A percentile compares a stretch with the other conserved stretches of the same genome.
Evolutionary conservation across 37 sponge, comb jelly and placozoan species (phyloP).

Genomic region (Cliona cf. orientalis): DNA sequence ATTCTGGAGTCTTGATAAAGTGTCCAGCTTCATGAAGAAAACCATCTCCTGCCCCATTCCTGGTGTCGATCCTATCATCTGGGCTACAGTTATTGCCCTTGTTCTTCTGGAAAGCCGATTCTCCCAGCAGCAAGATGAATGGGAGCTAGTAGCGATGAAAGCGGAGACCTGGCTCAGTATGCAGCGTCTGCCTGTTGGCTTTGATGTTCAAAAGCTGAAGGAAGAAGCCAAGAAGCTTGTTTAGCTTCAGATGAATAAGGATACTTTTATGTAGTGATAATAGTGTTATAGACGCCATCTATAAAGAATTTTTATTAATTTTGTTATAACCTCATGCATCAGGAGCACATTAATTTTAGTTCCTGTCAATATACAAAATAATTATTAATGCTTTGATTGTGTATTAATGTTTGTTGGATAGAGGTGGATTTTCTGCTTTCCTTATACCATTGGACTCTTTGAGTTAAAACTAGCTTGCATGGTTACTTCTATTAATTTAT

Average conservation of each 20-base stretch:
- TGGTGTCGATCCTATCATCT: conserved; percentile 14
- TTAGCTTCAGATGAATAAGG: background rate
- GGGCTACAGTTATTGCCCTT: conserved; percentile 62
- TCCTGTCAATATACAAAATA: too few species aligned
- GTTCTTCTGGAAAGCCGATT: conserved; percentile 39
- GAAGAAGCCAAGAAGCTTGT: background rate
- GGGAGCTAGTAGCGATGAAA: conserved; percentile 81
- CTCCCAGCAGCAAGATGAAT: conserved; percentile 56
- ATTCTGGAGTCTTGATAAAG: conserved; percentile 36
- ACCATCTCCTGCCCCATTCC: background rate
- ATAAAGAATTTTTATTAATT: too few species aligned
- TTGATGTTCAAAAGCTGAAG: background rate
- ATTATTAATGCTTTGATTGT: too few species aligned
- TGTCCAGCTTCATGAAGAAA: conserved; percentile 18
- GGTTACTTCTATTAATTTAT: too few species aligned
- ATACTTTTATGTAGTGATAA: too few species aligned
- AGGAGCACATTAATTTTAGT: too few species aligned
- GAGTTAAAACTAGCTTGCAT: background rate
- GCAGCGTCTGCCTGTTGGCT: conserved; percentile 38
- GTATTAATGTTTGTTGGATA: too few species aligned
- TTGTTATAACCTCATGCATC: too few species aligned
- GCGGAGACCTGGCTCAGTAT: conserved; percentile 59
- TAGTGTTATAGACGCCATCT: too few species aligned
- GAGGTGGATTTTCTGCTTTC: too few species aligned
- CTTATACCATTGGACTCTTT: too few species aligned